These are phyloP conservation scores for Cephalopterus ornatus DNA, from an alignment of 2,113 vertebrate species.

Conservation along the genomic window DNA sequence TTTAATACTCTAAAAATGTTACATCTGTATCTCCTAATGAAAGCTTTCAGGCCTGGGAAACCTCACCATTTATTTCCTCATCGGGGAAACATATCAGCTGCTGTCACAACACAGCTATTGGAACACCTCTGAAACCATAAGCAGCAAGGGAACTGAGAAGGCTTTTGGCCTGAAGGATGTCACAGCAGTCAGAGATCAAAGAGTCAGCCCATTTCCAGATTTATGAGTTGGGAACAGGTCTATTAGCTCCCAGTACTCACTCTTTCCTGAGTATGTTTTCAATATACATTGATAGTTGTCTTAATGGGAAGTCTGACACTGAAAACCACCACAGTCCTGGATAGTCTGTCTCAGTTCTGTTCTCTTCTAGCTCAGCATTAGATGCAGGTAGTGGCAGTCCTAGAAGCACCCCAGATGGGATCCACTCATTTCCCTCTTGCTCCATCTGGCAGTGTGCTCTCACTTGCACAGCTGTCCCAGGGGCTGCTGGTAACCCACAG, in stretches of 20 bases:
- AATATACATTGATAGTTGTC: not conserved
- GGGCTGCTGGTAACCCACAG: not conserved
- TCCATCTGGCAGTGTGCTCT: not conserved
- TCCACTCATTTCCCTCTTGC: not conserved
- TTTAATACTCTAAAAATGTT: not conserved
- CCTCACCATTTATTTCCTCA: not conserved
- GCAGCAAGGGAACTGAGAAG: not conserved
- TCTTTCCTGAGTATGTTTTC: not conserved
- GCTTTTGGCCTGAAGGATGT: not conserved
- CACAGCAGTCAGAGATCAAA: constrained; percentile 31
- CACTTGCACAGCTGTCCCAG: accelerated
- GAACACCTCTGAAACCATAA: not conserved
- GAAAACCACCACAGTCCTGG: not conserved
- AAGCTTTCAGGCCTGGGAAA: not conserved
- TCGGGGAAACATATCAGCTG: not conserved
- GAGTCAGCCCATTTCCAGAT: constrained; percentile 28
- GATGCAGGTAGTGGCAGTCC: not conserved
- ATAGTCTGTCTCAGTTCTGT: not conserved
- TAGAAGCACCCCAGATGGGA: not conserved
- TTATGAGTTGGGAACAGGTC: constrained; percentile 37
- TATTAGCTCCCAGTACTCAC: not conserved
- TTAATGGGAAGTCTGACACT: not conserved
- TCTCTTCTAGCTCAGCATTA: not conserved
- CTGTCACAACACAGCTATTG: not conserved
- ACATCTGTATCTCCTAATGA: not conserved